Percentiles rank a stretch among this genome's conserved stretches.
These are phyloP conservation scores for Parauchenoglanis ngamensis DNA, from an alignment of 2,797 vertebrate species.

Conservation along the genomic window DNA sequence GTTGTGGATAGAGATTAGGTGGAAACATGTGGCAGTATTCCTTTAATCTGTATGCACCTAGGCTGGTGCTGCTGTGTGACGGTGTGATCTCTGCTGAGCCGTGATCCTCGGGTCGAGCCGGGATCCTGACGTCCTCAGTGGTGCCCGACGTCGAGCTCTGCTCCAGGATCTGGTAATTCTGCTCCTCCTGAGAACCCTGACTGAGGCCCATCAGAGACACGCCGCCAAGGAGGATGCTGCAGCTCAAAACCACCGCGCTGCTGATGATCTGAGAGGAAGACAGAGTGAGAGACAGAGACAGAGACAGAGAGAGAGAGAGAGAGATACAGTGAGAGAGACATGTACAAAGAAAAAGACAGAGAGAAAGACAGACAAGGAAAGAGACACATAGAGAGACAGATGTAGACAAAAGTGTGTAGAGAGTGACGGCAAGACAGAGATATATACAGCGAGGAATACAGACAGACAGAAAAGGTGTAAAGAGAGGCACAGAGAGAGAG, in stretches of 20 bases:
- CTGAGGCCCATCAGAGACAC: conserved; percentile 91
- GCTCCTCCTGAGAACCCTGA: conserved; percentile 77
- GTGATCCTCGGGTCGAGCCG: conserved; percentile 66
- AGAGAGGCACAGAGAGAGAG: neutral
- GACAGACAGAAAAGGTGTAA: neutral
- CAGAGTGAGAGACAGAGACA: neutral
- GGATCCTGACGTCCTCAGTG: conserved; percentile 65
- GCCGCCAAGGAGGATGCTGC: conserved; percentile 83
- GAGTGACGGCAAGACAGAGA: neutral
- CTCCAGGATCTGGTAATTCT: conserved; percentile 82
- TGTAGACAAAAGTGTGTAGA: neutral
- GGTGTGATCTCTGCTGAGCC: conserved; percentile 48
- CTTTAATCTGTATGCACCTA: conserved; percentile 65
- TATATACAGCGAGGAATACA: neutral
- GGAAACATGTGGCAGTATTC: neutral
- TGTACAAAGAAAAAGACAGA: neutral
- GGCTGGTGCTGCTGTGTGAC: conserved; percentile 68
- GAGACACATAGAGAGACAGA: neutral
- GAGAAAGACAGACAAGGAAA: neutral
- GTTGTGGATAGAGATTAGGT: neutral
- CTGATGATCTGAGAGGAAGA: conserved; percentile 80
- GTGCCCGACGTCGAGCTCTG: conserved; percentile 72
- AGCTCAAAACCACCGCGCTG: conserved; percentile 81
- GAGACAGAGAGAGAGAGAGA: no score
- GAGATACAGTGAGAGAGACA: no score